A percentile compares a stretch with the other conserved stretches of the same genome.
These are phyloP conservation scores for Labia minor DNA, from an alignment of 2,888 invertebrate genomes.

Conservation along the genomic window DNA sequence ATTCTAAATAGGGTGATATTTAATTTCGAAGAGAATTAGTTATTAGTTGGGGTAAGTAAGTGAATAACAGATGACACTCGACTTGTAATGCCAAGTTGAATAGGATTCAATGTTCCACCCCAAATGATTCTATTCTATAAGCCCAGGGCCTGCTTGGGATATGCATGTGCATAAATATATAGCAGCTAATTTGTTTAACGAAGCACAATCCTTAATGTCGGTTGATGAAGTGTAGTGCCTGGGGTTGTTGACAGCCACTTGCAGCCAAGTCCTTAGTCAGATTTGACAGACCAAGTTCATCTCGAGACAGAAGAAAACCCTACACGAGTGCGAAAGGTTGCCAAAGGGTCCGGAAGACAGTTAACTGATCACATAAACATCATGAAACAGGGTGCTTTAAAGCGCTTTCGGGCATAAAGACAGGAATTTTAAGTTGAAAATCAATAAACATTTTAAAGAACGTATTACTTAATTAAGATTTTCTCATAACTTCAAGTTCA, in stretches of 20 bases:
- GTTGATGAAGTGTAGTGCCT: not conserved
- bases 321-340: not conserved
- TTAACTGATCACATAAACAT: not conserved
- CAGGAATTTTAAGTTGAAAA: not conserved
- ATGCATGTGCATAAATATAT: slow-evolving; percentile 13
- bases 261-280: not conserved
- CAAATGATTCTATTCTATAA: not conserved
- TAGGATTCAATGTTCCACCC: not conserved
- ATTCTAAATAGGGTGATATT: not conserved
- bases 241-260: slow-evolving; percentile 6
- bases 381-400: not conserved
- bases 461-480: no score
- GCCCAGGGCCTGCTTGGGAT: not conserved
- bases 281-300: not conserved
- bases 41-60: not conserved
- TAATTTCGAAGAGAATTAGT: not conserved
- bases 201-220: not conserved
- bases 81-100: no score
- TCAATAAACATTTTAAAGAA: no score
- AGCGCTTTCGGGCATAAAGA: not conserved
- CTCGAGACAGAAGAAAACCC: not conserved
- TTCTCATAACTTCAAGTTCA: no score
- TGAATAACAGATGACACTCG: not conserved
- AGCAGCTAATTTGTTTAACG: slow-evolving; percentile 13
- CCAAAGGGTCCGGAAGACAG: not conserved